Evolutionary conservation across 1,140 invertebrate species (phyloP), one percentile per base, ranked within the genome.

Genomic region (Rhagoletis zephyria): DNA sequence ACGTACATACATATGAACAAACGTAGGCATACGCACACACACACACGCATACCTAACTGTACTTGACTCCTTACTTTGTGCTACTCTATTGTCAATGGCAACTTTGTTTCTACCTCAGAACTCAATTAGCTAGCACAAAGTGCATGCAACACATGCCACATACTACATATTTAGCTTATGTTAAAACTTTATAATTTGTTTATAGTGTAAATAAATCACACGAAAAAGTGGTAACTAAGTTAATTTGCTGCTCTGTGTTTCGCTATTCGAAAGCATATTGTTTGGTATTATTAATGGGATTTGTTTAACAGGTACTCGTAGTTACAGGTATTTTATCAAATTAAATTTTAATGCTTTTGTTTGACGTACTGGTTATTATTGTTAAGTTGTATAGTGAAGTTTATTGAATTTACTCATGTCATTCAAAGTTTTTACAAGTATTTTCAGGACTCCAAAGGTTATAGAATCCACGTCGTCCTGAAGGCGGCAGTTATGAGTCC

Each of bases 151-250:
- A 81, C 48, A 81, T 81, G 74, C 42, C 74, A 81, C n/a, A n/a
- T 30, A 30, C 42, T 48, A 81, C n/a, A n/a, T 30, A 30, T 30
- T 30, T 30, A 30, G 30, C 30, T 59, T 81, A 81, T 56, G 51
- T 5, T 56, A 81, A 19, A 81, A 81, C 40, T 81, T 81, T 81
- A 56, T 81, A 81, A 81, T 81, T 81, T 81, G 48, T 81, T 81
- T 81, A 81, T 59, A 40, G 64, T 9, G 6, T 30, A 67, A 40
- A 4, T 67, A 40, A 19, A 40, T 40, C 10, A 67, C 30, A 67
- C 4, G 16, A 6, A n/a, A 30, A 30, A 67, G 64, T 67, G 10
- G 9, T 12, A 1, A 63, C 12, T 63, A 63, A 63, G 61, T 63
- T 12, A 16, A 63, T 63, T 63, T 63, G 67, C 45, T 48, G 67